Conservation (phyloP, 2,113 vertebrate genomes). For the Neogale vison region DNA sequence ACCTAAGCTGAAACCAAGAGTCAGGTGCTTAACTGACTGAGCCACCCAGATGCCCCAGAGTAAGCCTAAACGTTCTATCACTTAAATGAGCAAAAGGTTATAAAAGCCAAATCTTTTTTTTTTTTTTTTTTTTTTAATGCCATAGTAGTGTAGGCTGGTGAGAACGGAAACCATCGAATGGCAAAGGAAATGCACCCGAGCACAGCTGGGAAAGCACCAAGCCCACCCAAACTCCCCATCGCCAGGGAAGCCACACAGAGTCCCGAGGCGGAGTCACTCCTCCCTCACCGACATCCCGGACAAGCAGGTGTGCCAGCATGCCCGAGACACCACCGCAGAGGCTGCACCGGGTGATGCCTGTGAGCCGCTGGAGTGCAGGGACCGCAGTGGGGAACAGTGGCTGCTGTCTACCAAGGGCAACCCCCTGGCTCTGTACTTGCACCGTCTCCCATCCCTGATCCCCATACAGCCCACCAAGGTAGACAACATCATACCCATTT, state of each 20-base stretch:
- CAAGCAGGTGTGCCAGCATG: not conserved
- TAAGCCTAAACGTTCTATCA: not conserved
- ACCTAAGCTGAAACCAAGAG: not conserved
- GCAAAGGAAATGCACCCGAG: not conserved
- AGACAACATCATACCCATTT: not conserved
- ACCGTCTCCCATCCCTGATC: not conserved
- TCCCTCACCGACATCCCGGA: rapidly evolving
- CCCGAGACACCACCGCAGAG: not conserved
- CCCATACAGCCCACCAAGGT: not conserved
- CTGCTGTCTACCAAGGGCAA: not conserved
- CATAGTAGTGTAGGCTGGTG: not conserved
- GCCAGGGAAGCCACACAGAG: not conserved
- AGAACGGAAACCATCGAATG: rapidly evolving
- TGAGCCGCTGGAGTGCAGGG: rapidly evolving
- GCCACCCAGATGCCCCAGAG: not conserved
- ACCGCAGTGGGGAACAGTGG: rapidly evolving
- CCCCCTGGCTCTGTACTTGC: not conserved
- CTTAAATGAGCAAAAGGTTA: not conserved
- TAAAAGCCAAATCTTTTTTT: not conserved
- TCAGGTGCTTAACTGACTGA: not conserved
- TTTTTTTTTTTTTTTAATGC: not conserved
- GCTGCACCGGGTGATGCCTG: rapidly evolving
- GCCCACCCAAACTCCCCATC: not conserved
- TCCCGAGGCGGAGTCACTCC: rapidly evolving
- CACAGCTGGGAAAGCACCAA: not conserved